Percentiles rank a stretch among this genome's conserved stretches.
These are phyloP conservation scores for Natrix natrix DNA, from an alignment of 2,797 vertebrate species.

Conservation along the genomic window DNA sequence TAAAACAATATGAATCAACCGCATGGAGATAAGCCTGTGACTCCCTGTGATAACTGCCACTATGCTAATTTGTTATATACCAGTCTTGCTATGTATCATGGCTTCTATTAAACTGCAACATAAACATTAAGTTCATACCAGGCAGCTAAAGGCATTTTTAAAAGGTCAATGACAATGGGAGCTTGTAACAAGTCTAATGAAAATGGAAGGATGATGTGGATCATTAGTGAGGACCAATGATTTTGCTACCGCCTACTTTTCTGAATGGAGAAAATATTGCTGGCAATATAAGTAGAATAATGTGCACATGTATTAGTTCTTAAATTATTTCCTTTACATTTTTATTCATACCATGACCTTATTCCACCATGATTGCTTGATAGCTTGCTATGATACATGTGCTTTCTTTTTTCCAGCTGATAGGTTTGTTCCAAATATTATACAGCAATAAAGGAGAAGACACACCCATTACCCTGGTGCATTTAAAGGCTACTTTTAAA, in stretches of 20 bases:
- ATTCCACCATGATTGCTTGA: not conserved
- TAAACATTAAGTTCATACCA: constrained; percentile 54
- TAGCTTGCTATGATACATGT: constrained; percentile 1
- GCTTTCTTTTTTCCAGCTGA: not conserved
- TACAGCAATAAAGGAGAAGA: not conserved
- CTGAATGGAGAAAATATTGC: not conserved
- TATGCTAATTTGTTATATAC: constrained; percentile 48
- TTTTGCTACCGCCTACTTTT: constrained; percentile 13
- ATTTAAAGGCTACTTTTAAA: not conserved
- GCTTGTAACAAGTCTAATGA: not conserved
- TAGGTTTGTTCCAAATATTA: not conserved
- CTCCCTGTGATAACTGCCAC: constrained; percentile 38
- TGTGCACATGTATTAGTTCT: not conserved
- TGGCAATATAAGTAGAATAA: not conserved
- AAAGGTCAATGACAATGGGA: constrained; percentile 34
- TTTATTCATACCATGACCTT: constrained; percentile 12
- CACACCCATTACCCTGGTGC: no score
- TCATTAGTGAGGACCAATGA: constrained; percentile 5
- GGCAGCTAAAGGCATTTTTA: constrained; percentile 49
- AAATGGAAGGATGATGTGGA: not conserved
- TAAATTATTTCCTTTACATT: constrained; percentile 3
- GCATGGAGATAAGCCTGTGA: constrained; percentile 48
- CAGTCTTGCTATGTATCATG: constrained; percentile 32
- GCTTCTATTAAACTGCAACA: constrained; percentile 51
- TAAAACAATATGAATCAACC: constrained; percentile 44